phyloP scores from a whole-genome alignment of 2,113 vertebrate genomes.

The Epinephelus fuscoguttatus region DNA sequence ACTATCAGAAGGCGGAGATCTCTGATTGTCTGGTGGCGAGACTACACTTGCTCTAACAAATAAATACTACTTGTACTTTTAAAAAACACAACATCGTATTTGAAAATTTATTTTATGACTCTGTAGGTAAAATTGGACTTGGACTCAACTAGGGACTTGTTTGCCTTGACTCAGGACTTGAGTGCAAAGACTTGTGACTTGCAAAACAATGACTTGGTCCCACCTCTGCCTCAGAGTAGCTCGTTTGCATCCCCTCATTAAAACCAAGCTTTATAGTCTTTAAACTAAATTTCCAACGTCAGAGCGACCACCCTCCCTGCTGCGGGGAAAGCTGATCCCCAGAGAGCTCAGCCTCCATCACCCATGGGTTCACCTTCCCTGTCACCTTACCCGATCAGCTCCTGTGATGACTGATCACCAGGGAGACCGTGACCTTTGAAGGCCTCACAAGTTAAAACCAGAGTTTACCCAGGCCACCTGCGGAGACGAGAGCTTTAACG shows the following conservation, averaged over 20 bases:
- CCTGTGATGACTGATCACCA: not conserved
- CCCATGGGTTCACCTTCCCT: not conserved
- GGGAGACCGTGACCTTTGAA: conserved; percentile 7
- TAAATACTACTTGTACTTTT: too few relatives aligned
- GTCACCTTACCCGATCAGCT: conserved; percentile 27
- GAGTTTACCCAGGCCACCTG: conserved; percentile 5
- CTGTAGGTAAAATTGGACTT: too few relatives aligned
- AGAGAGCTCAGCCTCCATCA: conserved; percentile 10
- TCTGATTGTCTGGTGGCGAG: too few relatives aligned
- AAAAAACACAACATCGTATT: too few relatives aligned
- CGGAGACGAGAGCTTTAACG: not conserved
- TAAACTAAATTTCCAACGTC: not conserved
- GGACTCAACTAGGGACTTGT: too few relatives aligned
- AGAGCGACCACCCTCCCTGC: conserved; percentile 31
- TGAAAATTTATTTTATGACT: too few relatives aligned
- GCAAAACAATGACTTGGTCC: not conserved
- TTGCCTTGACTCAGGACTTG: too few relatives aligned
- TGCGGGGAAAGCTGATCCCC: conserved; percentile 29
- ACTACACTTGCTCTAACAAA: too few relatives aligned
- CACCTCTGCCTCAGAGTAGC: not conserved
- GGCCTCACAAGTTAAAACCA: not conserved
- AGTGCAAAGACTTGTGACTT: too few relatives aligned
- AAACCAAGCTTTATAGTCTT: not conserved
- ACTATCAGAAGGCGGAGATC: too few relatives aligned
- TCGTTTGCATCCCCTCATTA: not conserved